phyloP scores from a whole-genome alignment of 1,140 invertebrate species.

The Tetragnatha versicolor region DNA sequence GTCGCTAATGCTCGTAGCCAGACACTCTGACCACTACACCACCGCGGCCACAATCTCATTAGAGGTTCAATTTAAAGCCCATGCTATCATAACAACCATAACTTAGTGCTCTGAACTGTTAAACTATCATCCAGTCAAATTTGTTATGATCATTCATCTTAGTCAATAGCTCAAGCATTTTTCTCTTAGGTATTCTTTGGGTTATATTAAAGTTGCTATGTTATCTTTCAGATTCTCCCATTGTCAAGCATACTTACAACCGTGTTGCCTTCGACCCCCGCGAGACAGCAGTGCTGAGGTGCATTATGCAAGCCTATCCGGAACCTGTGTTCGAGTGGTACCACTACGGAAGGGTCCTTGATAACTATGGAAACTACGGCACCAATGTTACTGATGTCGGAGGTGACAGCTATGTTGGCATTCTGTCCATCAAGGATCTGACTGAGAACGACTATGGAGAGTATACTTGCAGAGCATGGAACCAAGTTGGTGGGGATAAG shows the following conservation, averaged over 20 bases:
- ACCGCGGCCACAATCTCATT: too few species aligned
- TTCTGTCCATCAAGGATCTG: constrained; percentile 78
- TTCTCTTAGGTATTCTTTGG: too few species aligned
- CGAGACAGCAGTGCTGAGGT: constrained; percentile 84
- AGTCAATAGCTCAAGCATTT: too few species aligned
- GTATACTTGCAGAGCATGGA: constrained; percentile 84
- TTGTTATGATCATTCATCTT: too few species aligned
- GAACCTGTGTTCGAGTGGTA: constrained; percentile 92
- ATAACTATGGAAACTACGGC: constrained; percentile 70
- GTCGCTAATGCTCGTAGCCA: too few species aligned
- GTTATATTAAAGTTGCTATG: too few species aligned
- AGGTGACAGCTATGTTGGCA: constrained; percentile 84
- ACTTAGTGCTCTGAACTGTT: too few species aligned
- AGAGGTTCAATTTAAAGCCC: too few species aligned
- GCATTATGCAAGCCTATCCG: constrained; percentile 88
- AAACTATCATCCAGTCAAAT: too few species aligned
- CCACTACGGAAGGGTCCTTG: constrained; percentile 72
- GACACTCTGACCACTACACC: too few species aligned
- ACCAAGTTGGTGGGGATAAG: constrained; percentile 73
- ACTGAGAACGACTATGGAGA: constrained; percentile 83
- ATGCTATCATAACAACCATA: too few species aligned
- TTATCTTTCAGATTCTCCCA: constrained; percentile 72
- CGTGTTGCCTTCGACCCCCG: constrained; percentile 86
- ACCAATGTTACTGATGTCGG: constrained; percentile 80
- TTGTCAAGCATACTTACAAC: constrained; percentile 81